A percentile compares a stretch with the other conserved stretches of the same genome.
phyloP scores from a whole-genome alignment of 2,113 vertebrate genomes.

The Axis porcinus region DNA sequence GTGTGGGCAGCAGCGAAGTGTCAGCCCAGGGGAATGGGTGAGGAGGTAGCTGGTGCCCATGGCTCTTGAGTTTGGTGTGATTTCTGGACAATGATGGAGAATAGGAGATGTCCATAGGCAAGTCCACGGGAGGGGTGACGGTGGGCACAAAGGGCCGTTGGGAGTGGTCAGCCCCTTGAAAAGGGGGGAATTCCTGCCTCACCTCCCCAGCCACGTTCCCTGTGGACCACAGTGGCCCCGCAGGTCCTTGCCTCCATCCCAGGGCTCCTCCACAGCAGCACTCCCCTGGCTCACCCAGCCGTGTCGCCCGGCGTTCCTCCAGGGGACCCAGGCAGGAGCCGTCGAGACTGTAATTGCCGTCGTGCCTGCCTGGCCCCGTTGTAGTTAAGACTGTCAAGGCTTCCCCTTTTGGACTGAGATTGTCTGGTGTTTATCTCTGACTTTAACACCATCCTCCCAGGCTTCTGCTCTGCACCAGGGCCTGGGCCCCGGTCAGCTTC shows the following conservation, averaged over 20 bases:
- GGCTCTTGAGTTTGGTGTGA: background rate
- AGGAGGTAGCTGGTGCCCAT: background rate
- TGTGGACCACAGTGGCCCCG: background rate
- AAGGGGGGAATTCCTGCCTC: accelerated
- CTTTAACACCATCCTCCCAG: constrained; percentile 55
- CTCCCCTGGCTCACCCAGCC: constrained; percentile 44
- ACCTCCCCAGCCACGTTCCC: accelerated
- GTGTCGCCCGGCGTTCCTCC: constrained; percentile 46
- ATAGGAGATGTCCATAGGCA: background rate
- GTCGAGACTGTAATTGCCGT: constrained; percentile 61
- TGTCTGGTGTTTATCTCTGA: constrained; percentile 49
- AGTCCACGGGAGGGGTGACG: accelerated
- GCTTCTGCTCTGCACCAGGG: background rate
- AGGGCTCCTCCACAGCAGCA: background rate
- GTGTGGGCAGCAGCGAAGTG: background rate
- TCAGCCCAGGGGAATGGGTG: background rate
- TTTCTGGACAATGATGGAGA: background rate
- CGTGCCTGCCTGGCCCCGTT: constrained; percentile 30
- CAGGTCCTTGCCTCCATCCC: background rate
- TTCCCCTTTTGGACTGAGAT: constrained; percentile 64
- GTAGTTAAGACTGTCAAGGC: constrained; percentile 57
- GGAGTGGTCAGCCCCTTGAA: background rate
- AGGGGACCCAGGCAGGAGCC: constrained; percentile 48
- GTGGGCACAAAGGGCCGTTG: accelerated
- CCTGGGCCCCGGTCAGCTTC: background rate